phyloP scores from a whole-genome alignment of 2,888 invertebrate species.

The Drosophila kokeensis region DNA sequence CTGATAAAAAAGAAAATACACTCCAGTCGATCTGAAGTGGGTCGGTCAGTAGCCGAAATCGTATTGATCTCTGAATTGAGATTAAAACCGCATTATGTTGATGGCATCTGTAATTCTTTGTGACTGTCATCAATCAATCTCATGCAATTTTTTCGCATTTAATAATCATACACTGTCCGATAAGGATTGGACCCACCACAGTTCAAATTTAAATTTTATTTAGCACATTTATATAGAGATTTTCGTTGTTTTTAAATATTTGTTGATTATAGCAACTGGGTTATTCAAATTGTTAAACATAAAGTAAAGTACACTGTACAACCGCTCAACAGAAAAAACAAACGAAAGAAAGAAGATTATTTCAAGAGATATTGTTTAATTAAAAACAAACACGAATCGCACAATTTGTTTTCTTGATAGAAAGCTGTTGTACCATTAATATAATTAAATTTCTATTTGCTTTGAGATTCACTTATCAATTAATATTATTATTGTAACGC shows the following conservation, averaged over 20 bases:
- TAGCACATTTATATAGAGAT: not conserved
- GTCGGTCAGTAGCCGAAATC: constrained; percentile 2
- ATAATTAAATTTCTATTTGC: constrained; percentile 15
- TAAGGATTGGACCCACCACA: not conserved
- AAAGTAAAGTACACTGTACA: not conserved
- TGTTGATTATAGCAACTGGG: not conserved
- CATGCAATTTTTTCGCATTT: not conserved
- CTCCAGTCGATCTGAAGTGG: constrained; percentile 39
- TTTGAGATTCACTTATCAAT: constrained; percentile 26
- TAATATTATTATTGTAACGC: constrained; percentile 20
- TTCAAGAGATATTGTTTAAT: not conserved
- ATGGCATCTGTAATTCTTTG: constrained; percentile 25
- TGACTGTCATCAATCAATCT: not conserved
- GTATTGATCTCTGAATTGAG: constrained; percentile 14
- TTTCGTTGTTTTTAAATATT: not conserved
- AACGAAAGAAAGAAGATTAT: not conserved
- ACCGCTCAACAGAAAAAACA: not conserved
- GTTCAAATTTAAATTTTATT: not conserved
- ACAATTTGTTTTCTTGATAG: constrained; percentile 4
- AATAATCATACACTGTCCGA: not conserved
- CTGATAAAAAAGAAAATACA: not conserved
- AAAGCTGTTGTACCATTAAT: not conserved
- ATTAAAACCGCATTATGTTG: constrained; percentile 12
- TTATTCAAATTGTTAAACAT: not conserved
- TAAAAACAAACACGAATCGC: not conserved